Evolutionary conservation across 2,888 invertebrate species (phyloP).

Genomic region (Argyra leucocephala): DNA sequence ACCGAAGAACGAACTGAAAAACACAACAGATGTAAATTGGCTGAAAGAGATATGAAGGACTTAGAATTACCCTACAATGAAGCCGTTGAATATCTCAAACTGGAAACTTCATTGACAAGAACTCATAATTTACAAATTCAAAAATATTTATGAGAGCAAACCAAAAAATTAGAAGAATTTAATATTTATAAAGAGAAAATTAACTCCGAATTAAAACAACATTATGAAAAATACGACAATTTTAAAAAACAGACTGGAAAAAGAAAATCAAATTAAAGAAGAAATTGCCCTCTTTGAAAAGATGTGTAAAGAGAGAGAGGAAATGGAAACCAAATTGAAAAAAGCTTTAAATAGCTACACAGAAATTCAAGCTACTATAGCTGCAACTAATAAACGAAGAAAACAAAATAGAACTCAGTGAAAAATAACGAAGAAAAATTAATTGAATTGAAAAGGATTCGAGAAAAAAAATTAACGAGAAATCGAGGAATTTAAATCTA

Average conservation of each 20-base stretch:
- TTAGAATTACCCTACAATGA: slow-evolving; percentile 69
- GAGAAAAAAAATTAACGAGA: slow-evolving; percentile 66
- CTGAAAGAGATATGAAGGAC: slow-evolving; percentile 71
- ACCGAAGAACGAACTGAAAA: slow-evolving; percentile 69
- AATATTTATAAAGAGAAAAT: slow-evolving; percentile 54
- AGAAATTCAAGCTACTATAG: slow-evolving; percentile 55
- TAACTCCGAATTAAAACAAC: slow-evolving; percentile 47
- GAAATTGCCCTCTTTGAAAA: slow-evolving; percentile 48
- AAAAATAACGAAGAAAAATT: slow-evolving; percentile 58
- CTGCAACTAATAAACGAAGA: slow-evolving; percentile 60
- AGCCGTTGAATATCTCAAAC: slow-evolving; percentile 64
- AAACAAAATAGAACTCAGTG: slow-evolving; percentile 63
- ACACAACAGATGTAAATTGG: slow-evolving; percentile 71
- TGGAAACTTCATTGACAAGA: slow-evolving; percentile 65
- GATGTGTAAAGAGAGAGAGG: slow-evolving; percentile 51
- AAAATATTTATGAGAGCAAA: slow-evolving; percentile 50
- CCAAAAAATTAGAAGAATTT: slow-evolving; percentile 51
- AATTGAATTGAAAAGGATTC: slow-evolving; percentile 53
- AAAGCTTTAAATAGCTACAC: slow-evolving; percentile 57
- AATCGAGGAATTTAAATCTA: slow-evolving; percentile 55
- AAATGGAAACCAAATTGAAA: slow-evolving; percentile 52
- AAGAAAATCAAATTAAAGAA: slow-evolving; percentile 35
- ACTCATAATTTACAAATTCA: slow-evolving; percentile 64
- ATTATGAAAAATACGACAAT: slow-evolving; percentile 32
- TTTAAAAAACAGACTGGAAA: slow-evolving; percentile 44